Conservation (phyloP, 2,113 vertebrate genomes). For the Lycaon pictus region DNA sequence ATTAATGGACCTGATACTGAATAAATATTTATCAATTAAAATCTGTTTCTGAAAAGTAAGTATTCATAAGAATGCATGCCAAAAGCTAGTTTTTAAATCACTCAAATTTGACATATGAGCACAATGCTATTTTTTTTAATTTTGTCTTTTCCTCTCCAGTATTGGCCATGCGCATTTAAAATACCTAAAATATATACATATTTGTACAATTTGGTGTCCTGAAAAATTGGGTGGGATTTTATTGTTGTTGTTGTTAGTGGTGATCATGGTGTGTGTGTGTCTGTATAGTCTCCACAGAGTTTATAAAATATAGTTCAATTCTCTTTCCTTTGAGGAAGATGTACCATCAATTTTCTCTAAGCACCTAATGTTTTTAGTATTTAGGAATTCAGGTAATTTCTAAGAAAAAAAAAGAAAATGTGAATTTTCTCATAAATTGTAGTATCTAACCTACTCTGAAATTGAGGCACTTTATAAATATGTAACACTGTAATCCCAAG, state of each 20-base stretch:
- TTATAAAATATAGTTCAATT: not conserved
- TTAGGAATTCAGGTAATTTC: slow-evolving; percentile 3
- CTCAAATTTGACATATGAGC: not conserved
- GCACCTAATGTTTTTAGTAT: not conserved
- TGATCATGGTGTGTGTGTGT: not conserved
- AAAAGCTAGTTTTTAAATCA: not conserved
- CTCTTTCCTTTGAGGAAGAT: not conserved
- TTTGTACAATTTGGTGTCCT: not conserved
- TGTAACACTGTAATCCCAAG: not conserved
- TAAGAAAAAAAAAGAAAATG: not conserved
- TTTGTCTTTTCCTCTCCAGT: slow-evolving; percentile 6
- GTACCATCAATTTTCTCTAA: not conserved
- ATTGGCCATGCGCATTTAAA: not conserved
- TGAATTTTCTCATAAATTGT: slow-evolving; percentile 25
- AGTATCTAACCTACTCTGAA: not conserved
- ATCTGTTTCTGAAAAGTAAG: not conserved
- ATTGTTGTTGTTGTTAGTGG: not conserved
- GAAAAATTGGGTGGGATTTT: not conserved
- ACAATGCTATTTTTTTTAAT: not conserved
- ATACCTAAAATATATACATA: not conserved
- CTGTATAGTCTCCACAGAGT: not conserved
- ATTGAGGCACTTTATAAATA: not conserved
- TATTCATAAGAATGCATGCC: not conserved
- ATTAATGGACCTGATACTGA: not conserved
- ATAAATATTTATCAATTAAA: slow-evolving; percentile 33